Conservation (phyloP, 2,797 vertebrate species). For the Telmatherina bonti region DNA sequence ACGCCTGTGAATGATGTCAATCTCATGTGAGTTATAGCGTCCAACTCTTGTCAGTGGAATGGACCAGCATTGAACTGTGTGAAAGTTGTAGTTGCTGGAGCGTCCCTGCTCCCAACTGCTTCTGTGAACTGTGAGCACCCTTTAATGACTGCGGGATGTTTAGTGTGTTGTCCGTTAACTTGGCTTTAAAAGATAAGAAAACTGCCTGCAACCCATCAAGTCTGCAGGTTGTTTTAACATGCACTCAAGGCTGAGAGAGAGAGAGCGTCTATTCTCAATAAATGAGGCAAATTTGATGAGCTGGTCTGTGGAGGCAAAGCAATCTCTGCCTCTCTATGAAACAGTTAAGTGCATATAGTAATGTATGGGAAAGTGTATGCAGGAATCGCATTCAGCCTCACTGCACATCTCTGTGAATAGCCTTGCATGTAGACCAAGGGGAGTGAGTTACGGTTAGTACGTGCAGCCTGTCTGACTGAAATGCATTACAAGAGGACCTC, state of each 20-base stretch:
- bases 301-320: conserved; percentile 58
- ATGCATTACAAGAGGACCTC: conserved; percentile 74
- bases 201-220: conserved; percentile 49
- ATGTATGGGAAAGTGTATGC: conserved; percentile 70
- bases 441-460: conserved; percentile 75
- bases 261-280: conserved; percentile 70
- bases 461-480: conserved; percentile 71
- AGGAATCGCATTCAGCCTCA: conserved; percentile 61
- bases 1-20: conserved; percentile 17
- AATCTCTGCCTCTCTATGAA: conserved; percentile 40
- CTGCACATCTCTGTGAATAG: conserved; percentile 59
- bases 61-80: conserved; percentile 37
- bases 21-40: conserved; percentile 37
- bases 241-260: conserved; percentile 61
- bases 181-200: conserved; percentile 60
- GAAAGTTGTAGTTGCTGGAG: conserved; percentile 47
- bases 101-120: conserved; percentile 60
- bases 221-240: conserved; percentile 65
- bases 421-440: conserved; percentile 43
- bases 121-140: conserved; percentile 58
- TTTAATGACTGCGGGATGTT: conserved; percentile 66
- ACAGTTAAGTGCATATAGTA: conserved; percentile 67
- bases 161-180: conserved; percentile 70
- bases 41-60: conserved; percentile 38
- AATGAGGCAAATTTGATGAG: conserved; percentile 77